These are phyloP conservation scores for Enteromius treurensis DNA, from an alignment of 2,797 vertebrate genomes.

Conservation along the genomic window DNA sequence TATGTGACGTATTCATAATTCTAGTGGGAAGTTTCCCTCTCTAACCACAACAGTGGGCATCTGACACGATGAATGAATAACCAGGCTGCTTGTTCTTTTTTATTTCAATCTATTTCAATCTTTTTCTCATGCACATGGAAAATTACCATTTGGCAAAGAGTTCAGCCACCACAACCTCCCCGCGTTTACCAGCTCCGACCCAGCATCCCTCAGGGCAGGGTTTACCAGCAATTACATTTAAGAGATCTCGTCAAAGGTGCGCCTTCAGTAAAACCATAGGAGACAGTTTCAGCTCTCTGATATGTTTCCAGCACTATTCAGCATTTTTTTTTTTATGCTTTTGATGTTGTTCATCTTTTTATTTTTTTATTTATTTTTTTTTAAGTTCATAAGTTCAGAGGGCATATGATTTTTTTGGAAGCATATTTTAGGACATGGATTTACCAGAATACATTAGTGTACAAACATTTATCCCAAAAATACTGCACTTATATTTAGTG, in stretches of 20 bases:
- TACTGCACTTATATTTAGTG: constrained; percentile 36
- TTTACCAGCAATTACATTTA: constrained; percentile 73
- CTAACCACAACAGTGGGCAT: constrained; percentile 64
- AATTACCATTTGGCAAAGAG: constrained; percentile 75
- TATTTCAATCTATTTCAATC: constrained; percentile 2
- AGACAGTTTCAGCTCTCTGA: constrained; percentile 63
- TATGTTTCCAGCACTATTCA: constrained; percentile 10
- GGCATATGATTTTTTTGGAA: background rate
- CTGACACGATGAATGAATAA: constrained; percentile 61
- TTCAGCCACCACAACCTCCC: constrained; percentile 37
- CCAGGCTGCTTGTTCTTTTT: constrained; percentile 18
- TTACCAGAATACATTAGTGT: background rate
- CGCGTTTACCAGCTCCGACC: constrained; percentile 53
- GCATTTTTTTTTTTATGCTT: constrained; percentile 1
- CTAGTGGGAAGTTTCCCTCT: constrained; percentile 51
- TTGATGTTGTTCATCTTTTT: constrained; percentile 3
- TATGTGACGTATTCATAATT: constrained; percentile 45
- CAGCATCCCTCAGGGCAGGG: constrained; percentile 62
- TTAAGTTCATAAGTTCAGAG: background rate
- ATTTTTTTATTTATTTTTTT: background rate
- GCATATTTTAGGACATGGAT: background rate
- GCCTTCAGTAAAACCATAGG: constrained; percentile 70
- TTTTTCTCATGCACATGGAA: constrained; percentile 74
- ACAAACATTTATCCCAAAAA: background rate
- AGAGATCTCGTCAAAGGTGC: constrained; percentile 72